phyloP scores from a whole-genome alignment of 2,888 invertebrate species.

The Calliscelio sp. region DNA sequence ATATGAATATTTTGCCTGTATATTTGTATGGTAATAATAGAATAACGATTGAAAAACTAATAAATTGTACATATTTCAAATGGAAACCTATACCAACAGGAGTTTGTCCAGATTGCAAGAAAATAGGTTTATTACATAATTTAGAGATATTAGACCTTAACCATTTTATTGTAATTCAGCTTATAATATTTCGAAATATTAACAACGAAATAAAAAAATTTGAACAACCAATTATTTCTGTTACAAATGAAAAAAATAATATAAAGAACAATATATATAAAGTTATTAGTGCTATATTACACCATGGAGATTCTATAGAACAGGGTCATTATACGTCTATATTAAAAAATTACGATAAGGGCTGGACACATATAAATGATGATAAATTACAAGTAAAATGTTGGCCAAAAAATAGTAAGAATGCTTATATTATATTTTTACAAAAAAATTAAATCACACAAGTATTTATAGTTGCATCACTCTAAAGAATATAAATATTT shows the following conservation, averaged over 20 bases:
- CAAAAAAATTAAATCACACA: slow-evolving; percentile 8
- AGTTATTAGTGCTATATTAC: not conserved
- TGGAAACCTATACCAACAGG: not conserved
- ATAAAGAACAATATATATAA: not conserved
- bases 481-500: no score
- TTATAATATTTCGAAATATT: not conserved
- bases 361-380: slow-evolving; percentile 11
- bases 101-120: not conserved
- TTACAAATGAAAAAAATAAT: not conserved
- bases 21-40: not conserved
- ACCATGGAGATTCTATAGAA: not conserved
- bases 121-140: no score
- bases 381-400: not conserved
- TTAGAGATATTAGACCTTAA: no score
- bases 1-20: not conserved
- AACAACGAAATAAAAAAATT: not conserved
- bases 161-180: no score
- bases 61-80: slow-evolving; percentile 1
- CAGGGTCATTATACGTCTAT: slow-evolving; percentile 10
- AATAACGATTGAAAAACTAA: not conserved
- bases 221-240: not conserved
- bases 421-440: slow-evolving; percentile 2
- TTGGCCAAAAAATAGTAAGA: slow-evolving; percentile 15
- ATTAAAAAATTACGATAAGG: not conserved
- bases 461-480: no score